Conservation (phyloP, 2,797 vertebrate species). For the Limosa lapponica region DNA sequence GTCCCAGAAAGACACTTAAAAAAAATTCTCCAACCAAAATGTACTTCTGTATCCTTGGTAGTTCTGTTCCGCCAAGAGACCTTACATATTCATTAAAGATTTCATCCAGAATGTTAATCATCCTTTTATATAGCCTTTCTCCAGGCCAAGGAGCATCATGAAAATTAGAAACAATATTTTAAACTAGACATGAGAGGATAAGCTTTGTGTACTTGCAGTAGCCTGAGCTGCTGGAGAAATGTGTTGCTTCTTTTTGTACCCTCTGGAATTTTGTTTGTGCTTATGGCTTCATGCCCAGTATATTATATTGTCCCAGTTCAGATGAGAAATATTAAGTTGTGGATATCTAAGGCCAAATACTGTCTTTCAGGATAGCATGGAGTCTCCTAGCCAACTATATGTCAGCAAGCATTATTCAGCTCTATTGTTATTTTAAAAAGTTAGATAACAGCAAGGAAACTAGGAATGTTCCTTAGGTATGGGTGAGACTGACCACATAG, state of each 20-base stretch:
- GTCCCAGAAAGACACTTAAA: background rate
- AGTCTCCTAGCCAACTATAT: background rate
- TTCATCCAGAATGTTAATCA: background rate
- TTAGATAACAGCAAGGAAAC: background rate
- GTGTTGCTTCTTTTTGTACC: background rate
- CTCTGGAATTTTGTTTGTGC: background rate
- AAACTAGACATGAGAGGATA: background rate
- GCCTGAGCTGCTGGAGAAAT: background rate
- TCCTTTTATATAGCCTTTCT: background rate
- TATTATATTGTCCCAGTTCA: background rate
- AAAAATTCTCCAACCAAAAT: background rate
- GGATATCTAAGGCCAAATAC: background rate
- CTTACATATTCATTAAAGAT: background rate
- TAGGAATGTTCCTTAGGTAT: background rate
- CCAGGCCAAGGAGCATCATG: background rate
- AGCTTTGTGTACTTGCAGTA: background rate
- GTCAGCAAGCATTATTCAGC: conserved; percentile 20
- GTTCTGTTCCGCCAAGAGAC: background rate
- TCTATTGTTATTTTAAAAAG: background rate
- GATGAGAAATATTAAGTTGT: background rate
- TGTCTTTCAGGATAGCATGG: background rate
- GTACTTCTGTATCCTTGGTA: background rate
- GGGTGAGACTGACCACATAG: background rate
- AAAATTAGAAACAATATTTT: conserved; percentile 39
- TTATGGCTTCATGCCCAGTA: background rate